A percentile compares a stretch with the other conserved stretches of the same genome.
Evolutionary conservation across 2,888 invertebrate species (phyloP).

Genomic region (Caenorhabditis zanzibari): DNA sequence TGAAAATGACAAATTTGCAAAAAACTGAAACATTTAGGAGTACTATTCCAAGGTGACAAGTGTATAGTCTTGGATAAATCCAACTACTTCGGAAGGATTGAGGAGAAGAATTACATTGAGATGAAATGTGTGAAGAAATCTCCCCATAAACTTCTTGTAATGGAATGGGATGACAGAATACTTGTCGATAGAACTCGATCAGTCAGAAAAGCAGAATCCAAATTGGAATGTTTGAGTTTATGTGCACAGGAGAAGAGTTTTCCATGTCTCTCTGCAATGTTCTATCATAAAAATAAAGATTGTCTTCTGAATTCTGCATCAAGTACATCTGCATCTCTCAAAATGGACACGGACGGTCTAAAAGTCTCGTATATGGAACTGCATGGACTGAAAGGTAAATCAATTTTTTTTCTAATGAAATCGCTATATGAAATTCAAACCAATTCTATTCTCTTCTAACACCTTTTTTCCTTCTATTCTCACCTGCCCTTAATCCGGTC

Average conservation of each 20-base stretch:
- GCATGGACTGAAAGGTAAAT: conserved; percentile 52
- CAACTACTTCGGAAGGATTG: conserved; percentile 61
- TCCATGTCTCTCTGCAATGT: conserved; percentile 68
- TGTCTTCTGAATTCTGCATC: conserved; percentile 72
- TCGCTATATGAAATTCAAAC: conserved; percentile 8
- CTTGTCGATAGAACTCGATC: conserved; percentile 61
- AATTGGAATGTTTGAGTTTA: conserved; percentile 60
- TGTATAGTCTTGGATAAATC: conserved; percentile 54
- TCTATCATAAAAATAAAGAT: conserved; percentile 63
- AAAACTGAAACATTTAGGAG: conserved; percentile 19
- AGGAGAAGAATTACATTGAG: conserved; percentile 52
- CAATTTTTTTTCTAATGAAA: background rate
- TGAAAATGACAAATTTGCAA: background rate
- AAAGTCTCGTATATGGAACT: conserved; percentile 67
- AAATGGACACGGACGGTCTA: conserved; percentile 62
- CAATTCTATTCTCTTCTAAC: background rate
- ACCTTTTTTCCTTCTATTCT: background rate
- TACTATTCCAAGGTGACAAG: conserved; percentile 37
- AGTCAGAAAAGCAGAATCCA: conserved; percentile 55
- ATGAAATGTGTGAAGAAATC: conserved; percentile 65
- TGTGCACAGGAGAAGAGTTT: conserved; percentile 67
- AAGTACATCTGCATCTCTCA: conserved; percentile 41
- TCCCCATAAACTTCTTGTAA: conserved; percentile 39
- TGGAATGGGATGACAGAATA: conserved; percentile 55
- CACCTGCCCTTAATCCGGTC: conserved; percentile 19